Percentiles rank a stretch among this genome's conserved stretches.
Evolutionary conservation across 2,113 vertebrate species (phyloP).

Genomic region (Takifugu flavidus): DNA sequence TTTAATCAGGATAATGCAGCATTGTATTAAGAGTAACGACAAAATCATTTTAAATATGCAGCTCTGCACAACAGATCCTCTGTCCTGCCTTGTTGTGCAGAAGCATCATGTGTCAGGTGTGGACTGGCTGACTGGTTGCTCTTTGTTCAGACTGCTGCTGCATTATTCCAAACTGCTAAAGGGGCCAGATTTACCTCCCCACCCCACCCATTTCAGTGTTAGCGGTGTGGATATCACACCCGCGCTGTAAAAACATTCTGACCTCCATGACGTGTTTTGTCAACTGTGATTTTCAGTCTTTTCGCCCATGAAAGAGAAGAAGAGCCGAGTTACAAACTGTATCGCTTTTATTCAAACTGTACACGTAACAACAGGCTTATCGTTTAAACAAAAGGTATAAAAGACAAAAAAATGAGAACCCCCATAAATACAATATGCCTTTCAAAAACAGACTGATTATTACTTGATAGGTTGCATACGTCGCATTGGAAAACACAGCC

Average conservation of each 20-base stretch:
- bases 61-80: conserved; percentile 7
- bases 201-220: too few relatives aligned
- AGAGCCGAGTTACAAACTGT: conserved; percentile 62
- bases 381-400: conserved; percentile 40
- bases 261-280: conserved; percentile 4
- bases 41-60: too few relatives aligned
- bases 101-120: conserved; percentile 18
- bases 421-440: conserved; percentile 68
- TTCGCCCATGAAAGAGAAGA: not conserved
- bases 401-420: conserved; percentile 51
- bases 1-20: too few relatives aligned
- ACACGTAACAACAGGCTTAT: conserved; percentile 59
- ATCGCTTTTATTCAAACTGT: conserved; percentile 69
- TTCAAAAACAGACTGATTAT: conserved; percentile 39
- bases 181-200: too few relatives aligned
- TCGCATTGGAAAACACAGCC: conserved; percentile 27
- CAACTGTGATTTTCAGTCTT: not conserved
- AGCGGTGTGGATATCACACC: not conserved
- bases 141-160: not conserved
- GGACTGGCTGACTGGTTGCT: not conserved
- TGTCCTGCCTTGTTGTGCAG: too few relatives aligned
- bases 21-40: too few relatives aligned
- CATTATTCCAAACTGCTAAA: not conserved
- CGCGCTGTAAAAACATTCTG: conserved; percentile 20
- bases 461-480: conserved; percentile 60